phyloP scores from a whole-genome alignment of 2,888 invertebrate genomes.

The Scaptomyza tumidula region DNA sequence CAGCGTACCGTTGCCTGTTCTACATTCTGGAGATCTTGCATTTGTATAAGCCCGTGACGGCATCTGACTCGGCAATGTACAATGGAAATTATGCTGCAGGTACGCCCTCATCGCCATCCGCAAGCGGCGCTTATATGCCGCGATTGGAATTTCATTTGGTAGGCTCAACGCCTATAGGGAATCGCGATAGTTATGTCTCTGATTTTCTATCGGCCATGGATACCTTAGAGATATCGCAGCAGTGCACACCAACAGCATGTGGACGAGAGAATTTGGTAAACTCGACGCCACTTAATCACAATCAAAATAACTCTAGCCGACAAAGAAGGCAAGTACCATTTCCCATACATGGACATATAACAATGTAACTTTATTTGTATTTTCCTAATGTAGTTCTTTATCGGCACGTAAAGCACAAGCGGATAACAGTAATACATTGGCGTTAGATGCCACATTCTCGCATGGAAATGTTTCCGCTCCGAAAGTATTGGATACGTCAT shows the following conservation, averaged over 20 bases:
- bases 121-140: conserved; percentile 35
- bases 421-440: conserved; percentile 14
- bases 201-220: conserved; percentile 65
- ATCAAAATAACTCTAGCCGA: conserved; percentile 77
- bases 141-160: conserved; percentile 55
- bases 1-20: conserved; percentile 70
- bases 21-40: conserved; percentile 75
- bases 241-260: conserved; percentile 70
- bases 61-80: conserved; percentile 16
- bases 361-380: background rate
- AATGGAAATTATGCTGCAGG: conserved; percentile 6
- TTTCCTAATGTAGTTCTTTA: conserved; percentile 21
- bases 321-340: conserved; percentile 65
- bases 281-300: conserved; percentile 83
- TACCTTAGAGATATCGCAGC: conserved; percentile 70
- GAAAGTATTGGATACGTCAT: conserved; percentile 75
- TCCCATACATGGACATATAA: conserved; percentile 29
- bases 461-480: conserved; percentile 39
- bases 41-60: conserved; percentile 60
- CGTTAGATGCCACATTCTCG: conserved; percentile 19
- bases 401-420: conserved; percentile 36
- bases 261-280: conserved; percentile 75
- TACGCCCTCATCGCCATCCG: conserved; percentile 47
- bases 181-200: conserved; percentile 55
- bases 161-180: conserved; percentile 71